Evolutionary conservation across 64 coral and sea anemone species (phyloP), one percentile per base, ranked within the genome.

Genomic region (Actinia tenebrosa): DNA sequence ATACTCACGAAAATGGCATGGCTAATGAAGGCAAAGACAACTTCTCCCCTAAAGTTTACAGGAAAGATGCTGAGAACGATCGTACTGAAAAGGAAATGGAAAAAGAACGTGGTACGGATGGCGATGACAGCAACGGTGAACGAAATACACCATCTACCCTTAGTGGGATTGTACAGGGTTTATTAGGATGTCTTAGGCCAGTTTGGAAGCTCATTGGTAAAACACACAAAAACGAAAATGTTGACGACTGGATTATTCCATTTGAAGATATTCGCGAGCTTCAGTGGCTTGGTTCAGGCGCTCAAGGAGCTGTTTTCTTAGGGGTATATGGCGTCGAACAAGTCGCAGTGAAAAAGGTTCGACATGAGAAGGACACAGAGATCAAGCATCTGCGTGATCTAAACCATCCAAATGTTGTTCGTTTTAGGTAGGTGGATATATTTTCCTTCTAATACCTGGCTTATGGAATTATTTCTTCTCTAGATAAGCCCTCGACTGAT

Each of bases 321-420:
- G 94, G 94, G 44, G 61, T 72, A 14, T 93, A 90, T 82, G 91
- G 80, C 52, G 80, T 72, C 55, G 91, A 93, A 78, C 94, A 97
- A 93, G 94, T 97, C 4, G 94, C 94, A 3, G 94, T 97, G 37
- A 97, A 97, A 50, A 97, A 97, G 55, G 94, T 97, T 80, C 94
- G 94, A 79, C 91, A 92, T 15, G 85, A 93, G 56, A 89, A 89
- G 53, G 94, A 97, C 80, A 97, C 94, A 9, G 94, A 97, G 16
- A 97, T 97, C 19, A 92, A 87, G 54, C 94, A 97, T 53, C 64
- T 97, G 27, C 80, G 91, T 17, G 84, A 97, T 77, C 63, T 97
- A 71, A 84, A 97, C 79, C 94, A 97, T 22, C 94, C 89, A 15
- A 97, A 97, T 69, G 92, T 97, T 42, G 89, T 97, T 30, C 91